Evolutionary conservation across 2,113 vertebrate genomes (phyloP), one percentile per base, ranked within the genome.

Genomic region (Myxocyprinus asiaticus): DNA sequence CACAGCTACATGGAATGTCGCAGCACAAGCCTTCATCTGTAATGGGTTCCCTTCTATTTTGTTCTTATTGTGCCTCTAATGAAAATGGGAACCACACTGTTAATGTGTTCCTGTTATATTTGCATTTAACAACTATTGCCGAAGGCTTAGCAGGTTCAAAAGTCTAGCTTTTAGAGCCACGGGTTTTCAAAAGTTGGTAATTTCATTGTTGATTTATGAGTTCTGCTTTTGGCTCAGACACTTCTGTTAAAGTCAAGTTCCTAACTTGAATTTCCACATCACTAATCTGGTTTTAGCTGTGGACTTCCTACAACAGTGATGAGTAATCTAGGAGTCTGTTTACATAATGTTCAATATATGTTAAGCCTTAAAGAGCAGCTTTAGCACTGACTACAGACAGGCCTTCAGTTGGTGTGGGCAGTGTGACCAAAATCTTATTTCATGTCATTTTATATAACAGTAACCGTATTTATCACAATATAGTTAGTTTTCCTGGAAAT

Each of bases 1-100:
- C 22, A 33, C 22, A 33, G 22, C 22, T 70, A 55, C 53, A 42
- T 4, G 58, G 22, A 5, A 51, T 33, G 4, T 63, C 45, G 2
- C 53, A 79, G 42, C 51, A 6, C 14, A 78, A 68, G 82, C 59
- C 78, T 85, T 82, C 43, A 75, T 74, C 69, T 74, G 66, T 81
- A 85, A 85, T 74, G 48, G 76, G 44, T 9, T 15, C 61, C 74
- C 81, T 81, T 85, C 3, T 83, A 80, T 77, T 82, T 81, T 77
- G 17, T 76, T 45, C 69, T 80, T 58, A 83, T 83, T 65, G 17
- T 12, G 22, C 63, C 42, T 55, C 62, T 70, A 76, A 78, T 77
- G 45, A 77, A 64, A 66, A 68, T 33, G 66, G 62, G 74, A 76
- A 55, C 74, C 48, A 65, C 62, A 76, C n/a, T 77, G 51, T 61